A percentile compares a stretch with the other conserved stretches of the same genome.
phyloP scores from a whole-genome alignment of 2,797 vertebrate genomes.

The Enteromius unitaeniatus region DNA sequence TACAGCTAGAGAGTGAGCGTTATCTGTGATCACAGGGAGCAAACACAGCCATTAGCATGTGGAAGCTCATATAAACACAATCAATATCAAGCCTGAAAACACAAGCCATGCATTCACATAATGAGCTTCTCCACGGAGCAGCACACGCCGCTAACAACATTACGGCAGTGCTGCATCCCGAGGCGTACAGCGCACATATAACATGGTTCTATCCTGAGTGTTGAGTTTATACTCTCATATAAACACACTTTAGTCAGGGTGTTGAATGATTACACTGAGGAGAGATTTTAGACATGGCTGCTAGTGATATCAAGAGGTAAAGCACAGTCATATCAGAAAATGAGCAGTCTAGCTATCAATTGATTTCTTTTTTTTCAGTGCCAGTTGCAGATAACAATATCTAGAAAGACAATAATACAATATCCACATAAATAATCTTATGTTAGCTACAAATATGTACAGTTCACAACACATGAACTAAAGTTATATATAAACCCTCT shows the following conservation, averaged over 20 bases:
- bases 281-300: slow-evolving; percentile 4
- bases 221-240: slow-evolving; percentile 27
- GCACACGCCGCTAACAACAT: neutral
- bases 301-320: neutral
- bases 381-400: neutral
- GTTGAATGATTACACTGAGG: neutral
- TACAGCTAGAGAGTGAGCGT: neutral
- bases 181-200: neutral
- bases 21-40: slow-evolving; percentile 29
- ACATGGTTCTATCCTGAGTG: neutral
- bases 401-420: no score
- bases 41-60: slow-evolving; percentile 10
- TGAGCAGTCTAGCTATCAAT: neutral
- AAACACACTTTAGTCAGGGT: slow-evolving; percentile 4
- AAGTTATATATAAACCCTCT: neutral
- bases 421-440: neutral
- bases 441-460: neutral
- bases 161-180: slow-evolving; percentile 13
- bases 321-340: neutral
- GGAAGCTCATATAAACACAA: slow-evolving; percentile 36
- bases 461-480: neutral
- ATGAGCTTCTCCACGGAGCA: slow-evolving; percentile 30
- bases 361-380: neutral
- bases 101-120: slow-evolving; percentile 39
- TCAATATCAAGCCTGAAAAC: slow-evolving; percentile 30